Percentiles rank a stretch among this genome's conserved stretches.
These are phyloP conservation scores for Hippocampus comes DNA, from an alignment of 2,113 vertebrate species.

Conservation along the genomic window DNA sequence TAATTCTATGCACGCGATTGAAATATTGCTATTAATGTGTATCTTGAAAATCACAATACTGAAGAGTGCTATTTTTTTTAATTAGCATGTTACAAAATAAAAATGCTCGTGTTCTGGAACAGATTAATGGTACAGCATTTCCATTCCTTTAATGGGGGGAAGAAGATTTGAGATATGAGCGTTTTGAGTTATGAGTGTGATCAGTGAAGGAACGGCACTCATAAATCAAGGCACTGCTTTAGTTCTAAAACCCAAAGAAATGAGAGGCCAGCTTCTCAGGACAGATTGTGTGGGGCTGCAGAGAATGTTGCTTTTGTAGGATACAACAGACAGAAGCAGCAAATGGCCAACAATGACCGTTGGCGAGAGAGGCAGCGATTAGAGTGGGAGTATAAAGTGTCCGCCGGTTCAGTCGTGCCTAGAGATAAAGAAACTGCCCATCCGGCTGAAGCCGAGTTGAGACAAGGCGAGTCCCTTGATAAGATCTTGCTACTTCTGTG, in stretches of 20 bases:
- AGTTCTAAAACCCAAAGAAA: not conserved
- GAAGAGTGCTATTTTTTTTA: no score
- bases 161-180: no score
- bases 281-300: not conserved
- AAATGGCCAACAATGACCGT: not conserved
- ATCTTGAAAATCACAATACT: no score
- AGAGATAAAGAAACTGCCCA: slow-evolving; percentile 22
- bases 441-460: slow-evolving; percentile 13
- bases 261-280: not conserved
- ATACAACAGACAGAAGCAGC: not conserved
- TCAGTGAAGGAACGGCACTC: not conserved
- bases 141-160: no score
- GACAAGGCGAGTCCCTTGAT: slow-evolving; percentile 23
- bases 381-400: not conserved
- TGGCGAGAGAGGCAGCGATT: not conserved
- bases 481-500: slow-evolving; percentile 2
- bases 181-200: no score
- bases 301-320: not conserved
- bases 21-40: no score
- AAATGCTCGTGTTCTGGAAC: no score
- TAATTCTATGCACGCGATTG: no score
- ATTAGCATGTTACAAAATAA: no score
- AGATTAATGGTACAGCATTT: no score
- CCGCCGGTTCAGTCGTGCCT: slow-evolving; percentile 1
- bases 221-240: not conserved